phyloP scores from a whole-genome alignment of 2,888 invertebrate genomes.

The Coenonympha glycerion region DNA sequence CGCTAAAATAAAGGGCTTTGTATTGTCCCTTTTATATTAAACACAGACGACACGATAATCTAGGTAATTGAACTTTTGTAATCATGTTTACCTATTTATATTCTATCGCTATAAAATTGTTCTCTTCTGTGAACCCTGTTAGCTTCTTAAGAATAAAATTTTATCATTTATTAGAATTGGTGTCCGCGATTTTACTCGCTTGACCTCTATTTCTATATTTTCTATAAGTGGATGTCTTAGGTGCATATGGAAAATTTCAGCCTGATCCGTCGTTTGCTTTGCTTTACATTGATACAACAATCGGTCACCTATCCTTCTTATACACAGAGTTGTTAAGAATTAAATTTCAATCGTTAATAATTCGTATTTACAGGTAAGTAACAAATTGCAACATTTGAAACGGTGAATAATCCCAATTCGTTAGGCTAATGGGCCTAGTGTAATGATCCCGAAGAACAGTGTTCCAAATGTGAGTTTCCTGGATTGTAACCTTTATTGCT shows the following conservation, averaged over 20 bases:
- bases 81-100: too few species aligned
- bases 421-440: conserved; percentile 50
- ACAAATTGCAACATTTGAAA: conserved; percentile 9
- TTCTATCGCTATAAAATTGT: too few species aligned
- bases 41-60: not conserved
- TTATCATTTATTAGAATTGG: not conserved
- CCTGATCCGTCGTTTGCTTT: too few species aligned
- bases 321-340: not conserved
- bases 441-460: conserved; percentile 38
- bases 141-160: not conserved
- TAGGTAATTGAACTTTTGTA: not conserved
- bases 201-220: too few species aligned
- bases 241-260: too few species aligned
- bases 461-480: not conserved
- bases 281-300: too few species aligned
- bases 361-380: conserved; percentile 1
- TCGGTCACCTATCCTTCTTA: too few species aligned
- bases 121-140: not conserved
- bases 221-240: too few species aligned
- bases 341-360: not conserved
- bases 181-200: too few species aligned
- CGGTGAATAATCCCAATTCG: conserved; percentile 42
- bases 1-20: too few species aligned
- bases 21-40: not conserved
- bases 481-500: not conserved